Conservation (phyloP, 1,140 invertebrate genomes). For the Philotrypesis tridentata region DNA sequence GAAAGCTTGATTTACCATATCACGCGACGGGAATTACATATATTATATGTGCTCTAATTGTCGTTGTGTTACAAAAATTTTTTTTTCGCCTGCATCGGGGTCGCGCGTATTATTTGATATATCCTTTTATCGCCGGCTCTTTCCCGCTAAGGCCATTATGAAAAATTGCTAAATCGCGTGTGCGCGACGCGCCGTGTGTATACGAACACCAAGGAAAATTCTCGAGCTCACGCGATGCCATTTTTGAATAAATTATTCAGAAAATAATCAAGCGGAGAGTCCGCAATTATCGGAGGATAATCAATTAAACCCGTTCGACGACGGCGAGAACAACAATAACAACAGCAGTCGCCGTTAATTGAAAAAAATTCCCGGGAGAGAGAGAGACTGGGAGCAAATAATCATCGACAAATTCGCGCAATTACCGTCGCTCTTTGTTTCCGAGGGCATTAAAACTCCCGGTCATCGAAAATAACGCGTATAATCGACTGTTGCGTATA, state of each 20-base stretch:
- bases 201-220: background rate
- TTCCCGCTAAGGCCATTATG: background rate
- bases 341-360: background rate
- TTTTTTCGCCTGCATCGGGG: background rate
- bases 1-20: background rate
- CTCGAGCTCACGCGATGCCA: background rate
- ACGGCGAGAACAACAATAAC: no score
- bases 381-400: background rate
- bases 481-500: conserved; percentile 42
- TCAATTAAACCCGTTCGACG: conserved; percentile 12
- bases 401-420: conserved; percentile 7
- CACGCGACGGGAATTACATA: conserved; percentile 17
- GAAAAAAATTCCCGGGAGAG: background rate
- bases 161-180: conserved; percentile 41
- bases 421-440: background rate
- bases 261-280: background rate
- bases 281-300: background rate
- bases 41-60: background rate
- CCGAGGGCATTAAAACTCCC: background rate
- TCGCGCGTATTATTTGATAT: no score
- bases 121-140: conserved; percentile 3
- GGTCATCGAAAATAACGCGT: conserved; percentile 15
- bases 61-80: background rate
- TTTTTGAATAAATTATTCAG: background rate
- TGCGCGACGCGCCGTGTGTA: background rate